These are phyloP conservation scores for Kradibia gibbosae DNA, from an alignment of 1,140 invertebrate species.

Conservation along the genomic window DNA sequence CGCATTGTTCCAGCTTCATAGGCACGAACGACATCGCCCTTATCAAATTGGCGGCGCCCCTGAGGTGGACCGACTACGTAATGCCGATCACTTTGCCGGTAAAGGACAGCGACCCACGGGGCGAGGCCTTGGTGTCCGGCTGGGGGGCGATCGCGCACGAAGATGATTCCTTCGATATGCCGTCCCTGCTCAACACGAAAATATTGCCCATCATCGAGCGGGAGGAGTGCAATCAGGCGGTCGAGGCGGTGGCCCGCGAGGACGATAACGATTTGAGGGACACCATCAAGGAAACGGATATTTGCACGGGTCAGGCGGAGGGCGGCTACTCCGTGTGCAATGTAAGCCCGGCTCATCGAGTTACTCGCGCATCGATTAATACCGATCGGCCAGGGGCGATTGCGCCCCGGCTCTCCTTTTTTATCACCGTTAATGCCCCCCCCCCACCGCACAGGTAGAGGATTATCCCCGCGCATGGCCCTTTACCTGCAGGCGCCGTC, in stretches of 20 bases:
- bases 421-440: too few species aligned
- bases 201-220: constrained; percentile 56
- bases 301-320: constrained; percentile 76
- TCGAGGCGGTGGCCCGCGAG: constrained; percentile 53
- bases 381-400: too few species aligned
- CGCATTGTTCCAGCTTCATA: constrained; percentile 62
- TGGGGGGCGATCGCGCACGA: constrained; percentile 69
- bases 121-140: constrained; percentile 68
- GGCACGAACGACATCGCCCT: constrained; percentile 78
- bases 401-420: too few species aligned
- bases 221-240: constrained; percentile 49
- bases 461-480: too few species aligned
- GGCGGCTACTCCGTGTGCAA: constrained; percentile 76
- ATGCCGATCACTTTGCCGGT: constrained; percentile 71
- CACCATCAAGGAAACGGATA: constrained; percentile 64
- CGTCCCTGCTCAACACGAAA: constrained; percentile 57
- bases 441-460: too few species aligned
- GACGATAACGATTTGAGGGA: constrained; percentile 37
- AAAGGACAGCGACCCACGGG: constrained; percentile 60
- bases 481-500: too few species aligned
- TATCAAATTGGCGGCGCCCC: constrained; percentile 73
- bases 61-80: constrained; percentile 73
- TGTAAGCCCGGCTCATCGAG: constrained; percentile 71
- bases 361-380: too few species aligned
- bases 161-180: constrained; percentile 9